Base-by-base conservation (phyloP, 2,113 vertebrate species). In the Menidia beryllina region DNA sequence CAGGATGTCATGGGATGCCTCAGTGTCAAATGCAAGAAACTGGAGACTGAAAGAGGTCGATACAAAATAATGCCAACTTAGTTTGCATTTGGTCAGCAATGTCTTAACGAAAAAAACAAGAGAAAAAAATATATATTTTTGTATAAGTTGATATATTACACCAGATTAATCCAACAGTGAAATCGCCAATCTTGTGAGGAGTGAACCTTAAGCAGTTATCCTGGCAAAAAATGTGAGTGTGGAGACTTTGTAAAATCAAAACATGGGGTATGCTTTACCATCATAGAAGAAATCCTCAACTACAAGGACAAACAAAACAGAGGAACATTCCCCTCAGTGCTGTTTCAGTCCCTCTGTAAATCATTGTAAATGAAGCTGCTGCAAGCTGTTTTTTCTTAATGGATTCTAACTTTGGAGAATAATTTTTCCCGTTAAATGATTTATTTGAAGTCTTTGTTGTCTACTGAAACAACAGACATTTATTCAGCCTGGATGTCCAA, bases 11-110 rank as follows among this genome's bases (percentile, higher is more conserved):
- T 99, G 98, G 23, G 97, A 99, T 2, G 98, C 97, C 80, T 99
- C 98, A 0, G 98, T 99, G 92, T 99, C 98, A 27, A 99, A 99
- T 17, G 97, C 97, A 82, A 99, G 93, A 90, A 99, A 99, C 78
- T 99, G 97, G 11, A 99, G 94, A 86, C 98, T 99, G 91, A 41
- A 36, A 61, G 49, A 71, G 64, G 24, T 27, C 30, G 72, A 52
- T 8, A 68, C 5, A 59, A 27, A 20, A 43, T 13, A 53, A 0
- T 10, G 17, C 75, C 53, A 38, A 4, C 45, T 58, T 27, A 47
- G 12, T 45, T 36, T 73, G 15, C 11, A 15, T 68, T 25, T n/a
- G n/a, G n/a, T n/a, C n/a, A n/a, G n/a, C n/a, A n/a, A n/a, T n/a
- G n/a, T n/a, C n/a, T n/a, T n/a, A n/a, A n/a, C n/a, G n/a, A n/a